A percentile compares a stretch with the other conserved stretches of the same genome.
Conservation (phyloP, 2,113 vertebrate species). For the Hippocampus barbouri region DNA sequence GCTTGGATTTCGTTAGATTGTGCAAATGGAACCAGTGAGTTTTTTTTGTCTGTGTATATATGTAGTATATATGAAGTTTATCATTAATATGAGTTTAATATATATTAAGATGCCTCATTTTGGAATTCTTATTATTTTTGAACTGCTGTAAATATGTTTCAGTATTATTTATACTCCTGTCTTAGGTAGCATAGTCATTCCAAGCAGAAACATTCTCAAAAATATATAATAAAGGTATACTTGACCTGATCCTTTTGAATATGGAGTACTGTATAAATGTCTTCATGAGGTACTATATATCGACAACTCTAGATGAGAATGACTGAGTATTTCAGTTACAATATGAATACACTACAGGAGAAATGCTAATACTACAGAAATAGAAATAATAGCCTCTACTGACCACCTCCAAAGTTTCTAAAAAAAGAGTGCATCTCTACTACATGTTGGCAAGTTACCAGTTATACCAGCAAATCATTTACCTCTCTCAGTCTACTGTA, state of each 20-base stretch:
- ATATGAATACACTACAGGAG: too few relatives aligned
- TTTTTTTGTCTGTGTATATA: not conserved
- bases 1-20: not conserved
- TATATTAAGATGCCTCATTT: conserved; percentile 23
- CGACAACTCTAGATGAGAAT: not conserved
- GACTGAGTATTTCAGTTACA: not conserved
- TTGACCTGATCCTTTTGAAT: not conserved
- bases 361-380: too few relatives aligned
- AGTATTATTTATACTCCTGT: conserved; percentile 40
- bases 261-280: too few relatives aligned
- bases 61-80: not conserved
- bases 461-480: too few relatives aligned
- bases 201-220: conserved; percentile 25
- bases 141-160: conserved; percentile 59
- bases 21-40: not conserved
- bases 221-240: conserved; percentile 28
- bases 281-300: not conserved
- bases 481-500: too few relatives aligned
- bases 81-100: not conserved
- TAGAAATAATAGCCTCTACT: too few relatives aligned
- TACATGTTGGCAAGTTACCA: too few relatives aligned
- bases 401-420: too few relatives aligned
- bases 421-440: too few relatives aligned
- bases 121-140: conserved; percentile 35
- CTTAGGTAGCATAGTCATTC: conserved; percentile 13